Percentiles rank a stretch among this genome's conserved stretches.
Conservation (phyloP, 2,888 invertebrate genomes). For the Dasysyrphus albostriatus region DNA sequence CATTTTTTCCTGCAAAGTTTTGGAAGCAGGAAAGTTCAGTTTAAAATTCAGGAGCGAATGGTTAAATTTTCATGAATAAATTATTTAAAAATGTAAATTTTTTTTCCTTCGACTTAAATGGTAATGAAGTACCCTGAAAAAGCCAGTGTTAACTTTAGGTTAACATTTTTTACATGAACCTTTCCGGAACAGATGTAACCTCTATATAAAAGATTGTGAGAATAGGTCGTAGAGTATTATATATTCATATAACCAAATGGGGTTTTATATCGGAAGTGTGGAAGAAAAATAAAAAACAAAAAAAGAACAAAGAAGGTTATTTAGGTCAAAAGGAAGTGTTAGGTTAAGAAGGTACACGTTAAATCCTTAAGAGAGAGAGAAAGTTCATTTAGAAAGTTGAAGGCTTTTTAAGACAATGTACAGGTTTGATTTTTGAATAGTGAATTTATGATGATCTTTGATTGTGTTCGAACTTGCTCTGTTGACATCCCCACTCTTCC, state of each 20-base stretch:
- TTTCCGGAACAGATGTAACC: constrained; percentile 68
- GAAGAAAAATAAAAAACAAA: neutral
- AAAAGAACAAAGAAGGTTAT: neutral
- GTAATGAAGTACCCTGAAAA: constrained; percentile 16
- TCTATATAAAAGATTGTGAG: constrained; percentile 1
- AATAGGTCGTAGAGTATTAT: constrained; percentile 55
- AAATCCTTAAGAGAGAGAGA: neutral
- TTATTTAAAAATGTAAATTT: constrained; percentile 45
- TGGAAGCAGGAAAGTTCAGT: neutral
- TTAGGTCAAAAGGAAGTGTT: constrained; percentile 1
- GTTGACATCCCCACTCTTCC: too few relatives aligned
- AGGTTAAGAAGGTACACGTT: neutral
- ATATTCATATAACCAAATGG: constrained; percentile 64
- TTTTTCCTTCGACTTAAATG: constrained; percentile 32
- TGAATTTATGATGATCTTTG: too few relatives aligned
- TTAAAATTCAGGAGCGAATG: constrained; percentile 28
- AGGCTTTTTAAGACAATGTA: too few relatives aligned
- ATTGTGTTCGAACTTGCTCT: too few relatives aligned
- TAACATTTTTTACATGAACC: constrained; percentile 51
- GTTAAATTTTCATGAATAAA: constrained; percentile 68
- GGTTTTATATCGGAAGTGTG: constrained; percentile 8
- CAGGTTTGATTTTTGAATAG: too few relatives aligned
- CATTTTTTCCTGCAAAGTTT: neutral
- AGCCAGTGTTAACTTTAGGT: constrained; percentile 25
- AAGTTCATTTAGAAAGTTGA: neutral